Percentiles rank a stretch among this genome's conserved stretches.
phyloP scores from a whole-genome alignment of 1,140 invertebrate species.

The Papilio xuthus region DNA sequence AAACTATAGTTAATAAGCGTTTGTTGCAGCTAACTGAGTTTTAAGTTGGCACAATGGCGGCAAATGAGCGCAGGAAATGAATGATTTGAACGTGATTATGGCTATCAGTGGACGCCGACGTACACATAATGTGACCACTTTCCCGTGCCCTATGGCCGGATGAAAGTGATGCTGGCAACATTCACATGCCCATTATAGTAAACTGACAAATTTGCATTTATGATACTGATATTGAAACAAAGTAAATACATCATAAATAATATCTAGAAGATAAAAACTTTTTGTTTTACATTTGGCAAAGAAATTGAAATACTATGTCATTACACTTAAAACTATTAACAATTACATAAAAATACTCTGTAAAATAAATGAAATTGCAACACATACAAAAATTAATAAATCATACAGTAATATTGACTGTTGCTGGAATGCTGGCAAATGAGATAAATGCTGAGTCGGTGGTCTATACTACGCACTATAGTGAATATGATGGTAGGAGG shows the following conservation, averaged over 20 bases:
- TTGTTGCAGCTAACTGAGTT: neutral
- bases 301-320: no score
- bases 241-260: neutral
- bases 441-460: neutral
- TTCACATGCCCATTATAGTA: neutral
- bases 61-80: slow-evolving; percentile 26
- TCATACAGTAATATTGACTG: neutral
- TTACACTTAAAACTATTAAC: no score
- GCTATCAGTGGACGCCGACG: slow-evolving; percentile 16
- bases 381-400: neutral
- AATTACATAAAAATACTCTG: no score
- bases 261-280: no score
- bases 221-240: neutral
- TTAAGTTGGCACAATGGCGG: slow-evolving; percentile 5
- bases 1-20: slow-evolving; percentile 13
- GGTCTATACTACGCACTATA: neutral
- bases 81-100: neutral
- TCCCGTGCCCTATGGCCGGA: slow-evolving; percentile 43
- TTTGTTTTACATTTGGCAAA: no score
- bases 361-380: neutral
- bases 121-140: slow-evolving; percentile 41
- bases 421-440: neutral
- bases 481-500: neutral
- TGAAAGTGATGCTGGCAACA: neutral
- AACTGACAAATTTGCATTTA: neutral